Base-by-base conservation (phyloP, 2,797 vertebrate genomes). In the Chelon labrosus region DNA sequence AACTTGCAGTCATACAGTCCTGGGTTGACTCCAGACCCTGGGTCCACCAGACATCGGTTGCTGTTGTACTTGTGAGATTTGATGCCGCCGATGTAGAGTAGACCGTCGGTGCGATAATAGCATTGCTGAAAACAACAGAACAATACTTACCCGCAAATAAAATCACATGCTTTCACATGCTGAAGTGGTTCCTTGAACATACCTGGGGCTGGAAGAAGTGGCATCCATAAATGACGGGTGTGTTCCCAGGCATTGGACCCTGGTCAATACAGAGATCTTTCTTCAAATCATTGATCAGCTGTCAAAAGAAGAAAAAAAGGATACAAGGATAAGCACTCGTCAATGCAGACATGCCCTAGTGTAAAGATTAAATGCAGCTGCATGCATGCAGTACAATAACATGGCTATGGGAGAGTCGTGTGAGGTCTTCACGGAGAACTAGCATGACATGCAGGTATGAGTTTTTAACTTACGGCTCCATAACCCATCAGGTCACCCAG, bases 21-120 rank as follows among this genome's bases (percentile, higher is more conserved):
- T 0, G 93, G 92, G 6, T 57, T 50, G 35, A 7, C 6, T 25
- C 89, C 91, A 0, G 42, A 35, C 3, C 80, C 87, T 0, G 65
- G 25, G 75, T 94, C 94, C 70, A 90, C 86, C 72, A 95, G 74
- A 44, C 94, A 95, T 13, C 83, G 87, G 79, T 93, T 94, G 46
- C 22, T 87, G 10, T 68, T 83, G 83, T 93, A 89, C 61, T 79
- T 93, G 70, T 94, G 92, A 56, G 92, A 93, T 61, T 85, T 86
- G 52, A 94, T 88, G 1, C 62, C 73, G 0, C 94, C 94, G 10
- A 95, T 75, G 70, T 88, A 91, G 11, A 95, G 41, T 51, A 90
- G 51, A 31, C 94, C 92, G 47, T 63, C 46, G n/a, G 50, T 31
- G 31, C 4, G 52, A 75, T 93, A 93, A 57, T 71, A 87, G 68